Conservation (phyloP, 2,797 vertebrate species). For the Caiman crocodilus region DNA sequence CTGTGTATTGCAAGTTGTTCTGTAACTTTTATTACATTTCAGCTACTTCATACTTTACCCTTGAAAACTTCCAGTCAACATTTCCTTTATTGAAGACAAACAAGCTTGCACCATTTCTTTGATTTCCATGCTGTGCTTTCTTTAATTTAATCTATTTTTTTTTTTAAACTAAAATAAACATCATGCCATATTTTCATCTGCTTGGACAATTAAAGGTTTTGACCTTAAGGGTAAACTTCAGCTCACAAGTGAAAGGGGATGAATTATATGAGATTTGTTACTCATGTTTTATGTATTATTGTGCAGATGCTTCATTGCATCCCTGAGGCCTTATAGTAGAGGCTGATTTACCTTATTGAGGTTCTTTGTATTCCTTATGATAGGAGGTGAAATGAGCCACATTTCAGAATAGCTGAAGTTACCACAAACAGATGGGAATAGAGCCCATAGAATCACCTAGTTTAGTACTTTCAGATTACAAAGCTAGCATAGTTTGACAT, state of each 20-base stretch:
- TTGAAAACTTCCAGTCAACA: background rate
- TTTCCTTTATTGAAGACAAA: background rate
- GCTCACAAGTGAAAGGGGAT: background rate
- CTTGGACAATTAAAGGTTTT: background rate
- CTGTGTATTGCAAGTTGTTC: too few species aligned
- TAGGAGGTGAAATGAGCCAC: background rate
- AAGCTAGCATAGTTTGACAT: constrained; percentile 38
- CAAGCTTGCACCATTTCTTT: background rate
- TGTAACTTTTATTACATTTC: background rate
- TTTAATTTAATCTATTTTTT: background rate
- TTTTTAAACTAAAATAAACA: background rate
- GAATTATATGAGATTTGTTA: background rate
- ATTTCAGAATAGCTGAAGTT: constrained; percentile 23
- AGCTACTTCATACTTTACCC: background rate
- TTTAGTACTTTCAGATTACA: background rate
- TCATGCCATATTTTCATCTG: background rate
- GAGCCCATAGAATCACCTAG: constrained; percentile 16
- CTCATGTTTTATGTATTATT: background rate
- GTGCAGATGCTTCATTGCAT: background rate
- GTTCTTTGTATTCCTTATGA: background rate
- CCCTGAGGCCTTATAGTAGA: background rate
- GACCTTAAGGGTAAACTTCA: background rate
- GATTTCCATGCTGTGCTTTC: background rate
- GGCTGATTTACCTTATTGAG: background rate
- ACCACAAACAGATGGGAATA: constrained; percentile 2